Evolutionary conservation across 2,888 invertebrate species (phyloP).

Genomic region (Hyposoter dolosus): DNA sequence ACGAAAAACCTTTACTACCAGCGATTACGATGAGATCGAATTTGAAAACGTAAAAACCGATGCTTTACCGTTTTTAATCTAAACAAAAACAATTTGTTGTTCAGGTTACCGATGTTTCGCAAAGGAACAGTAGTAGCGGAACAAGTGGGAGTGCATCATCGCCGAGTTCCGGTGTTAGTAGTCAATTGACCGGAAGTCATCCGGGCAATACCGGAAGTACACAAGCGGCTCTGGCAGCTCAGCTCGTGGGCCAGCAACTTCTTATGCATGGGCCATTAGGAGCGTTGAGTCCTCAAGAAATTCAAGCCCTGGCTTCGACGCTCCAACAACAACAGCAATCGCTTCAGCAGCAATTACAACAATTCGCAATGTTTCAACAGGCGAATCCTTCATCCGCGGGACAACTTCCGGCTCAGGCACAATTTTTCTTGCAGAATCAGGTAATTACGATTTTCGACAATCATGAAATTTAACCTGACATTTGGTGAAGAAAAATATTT

Average conservation of each 20-base stretch:
- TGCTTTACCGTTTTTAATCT: not conserved
- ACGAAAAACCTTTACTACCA: not conserved
- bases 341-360: constrained; percentile 88
- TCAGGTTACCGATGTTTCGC: constrained; percentile 85
- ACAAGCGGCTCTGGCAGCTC: constrained; percentile 83
- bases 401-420: constrained; percentile 87
- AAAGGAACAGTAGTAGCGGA: constrained; percentile 85
- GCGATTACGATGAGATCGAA: not conserved
- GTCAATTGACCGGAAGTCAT: constrained; percentile 84
- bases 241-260: constrained; percentile 83
- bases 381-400: constrained; percentile 85
- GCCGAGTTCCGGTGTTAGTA: constrained; percentile 85
- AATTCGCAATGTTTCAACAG: constrained; percentile 88
- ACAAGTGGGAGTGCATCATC: constrained; percentile 85
- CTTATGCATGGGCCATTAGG: constrained; percentile 83
- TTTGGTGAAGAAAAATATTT: not conserved
- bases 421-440: constrained; percentile 92
- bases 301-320: constrained; percentile 86
- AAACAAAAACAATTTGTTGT: constrained; percentile 55
- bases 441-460: constrained; percentile 80
- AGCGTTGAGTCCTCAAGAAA: constrained; percentile 81
- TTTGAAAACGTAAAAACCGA: constrained; percentile 18
- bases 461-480: not conserved
- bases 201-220: constrained; percentile 78
- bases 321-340: constrained; percentile 88